Base-by-base conservation (phyloP, 2,888 invertebrate species). In the Acleris sparsana region DNA sequence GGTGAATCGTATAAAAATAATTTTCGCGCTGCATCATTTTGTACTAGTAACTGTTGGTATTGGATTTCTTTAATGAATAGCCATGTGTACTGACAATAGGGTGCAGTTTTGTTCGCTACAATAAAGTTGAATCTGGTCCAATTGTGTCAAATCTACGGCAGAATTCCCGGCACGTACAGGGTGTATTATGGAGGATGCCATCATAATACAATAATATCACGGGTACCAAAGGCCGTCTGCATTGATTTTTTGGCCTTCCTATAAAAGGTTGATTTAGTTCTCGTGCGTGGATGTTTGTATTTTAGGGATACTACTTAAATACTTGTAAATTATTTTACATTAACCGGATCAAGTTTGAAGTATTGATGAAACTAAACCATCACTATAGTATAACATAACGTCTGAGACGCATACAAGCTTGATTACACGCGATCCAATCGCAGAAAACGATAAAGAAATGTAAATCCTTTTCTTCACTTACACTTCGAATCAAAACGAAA, bases 151-250 rank as follows among this genome's bases (percentile, higher is more conserved):
- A 58, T 59, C 33, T 49, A 49, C n/a, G 43, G 7, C 49, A 29
- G 25, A 18, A 65, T 60, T 59, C 55, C 29, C 9, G 55, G 43
- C 64, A 65, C 64, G 64, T 60, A 43, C 44, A 39, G 17, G 3
- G 43, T 65, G 60, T 59, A 60, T 60, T 55, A 60, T 55, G 55
- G 49, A 17, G 60, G 49, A 44, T 60, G 29, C 49, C 53, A 63
- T 55, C 22, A 22, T 63, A 56, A 63, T 65, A 60, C 17, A 58
- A 65, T 65, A 51, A 64, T 58, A 53, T 53, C 49, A 55, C 44
- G 43, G 55, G 43, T 22, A n/a, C 25, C 46, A 53, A 17, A 44
- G 22, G 25, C 29, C 17, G 17, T 60, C 29, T 43, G 22, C 53
- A 33, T 18, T 55, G 22, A 53, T 49, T 64, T 13, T 49, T 44